Evolutionary conservation across 1,140 invertebrate genomes (phyloP).

Genomic region (Drosophila watanabei): DNA sequence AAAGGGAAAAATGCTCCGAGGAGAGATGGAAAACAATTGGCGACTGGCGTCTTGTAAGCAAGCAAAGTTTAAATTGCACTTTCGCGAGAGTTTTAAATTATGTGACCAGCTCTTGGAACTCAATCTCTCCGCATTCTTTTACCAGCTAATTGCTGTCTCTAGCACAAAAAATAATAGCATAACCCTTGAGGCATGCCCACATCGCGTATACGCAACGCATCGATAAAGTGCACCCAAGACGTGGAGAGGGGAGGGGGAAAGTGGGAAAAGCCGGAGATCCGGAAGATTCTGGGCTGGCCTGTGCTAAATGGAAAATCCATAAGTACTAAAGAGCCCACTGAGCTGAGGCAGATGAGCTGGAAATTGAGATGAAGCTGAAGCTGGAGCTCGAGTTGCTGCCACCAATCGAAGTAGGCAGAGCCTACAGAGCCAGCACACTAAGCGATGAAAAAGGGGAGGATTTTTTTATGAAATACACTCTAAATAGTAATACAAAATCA

Average conservation of each 20-base stretch:
- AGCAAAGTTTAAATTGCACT: slow-evolving; percentile 64
- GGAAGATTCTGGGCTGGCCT: slow-evolving; percentile 6
- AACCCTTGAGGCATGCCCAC: neutral
- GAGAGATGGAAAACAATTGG: slow-evolving; percentile 50
- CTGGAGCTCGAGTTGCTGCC: slow-evolving; percentile 12
- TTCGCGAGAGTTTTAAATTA: slow-evolving; percentile 62
- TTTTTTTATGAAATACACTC: neutral
- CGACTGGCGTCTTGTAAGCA: slow-evolving; percentile 32
- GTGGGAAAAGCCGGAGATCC: slow-evolving; percentile 14
- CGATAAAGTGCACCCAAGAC: slow-evolving; percentile 5
- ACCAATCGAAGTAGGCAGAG: slow-evolving; percentile 11
- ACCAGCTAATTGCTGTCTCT: slow-evolving; percentile 39
- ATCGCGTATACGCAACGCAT: slow-evolving; percentile 36
- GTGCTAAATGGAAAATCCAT: slow-evolving; percentile 46
- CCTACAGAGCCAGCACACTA: slow-evolving; percentile 5
- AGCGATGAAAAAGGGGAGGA: neutral
- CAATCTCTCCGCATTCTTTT: slow-evolving; percentile 32
- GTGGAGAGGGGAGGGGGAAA: neutral
- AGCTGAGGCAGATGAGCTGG: slow-evolving; percentile 33
- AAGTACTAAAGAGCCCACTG: slow-evolving; percentile 36
- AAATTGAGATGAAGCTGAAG: slow-evolving; percentile 18
- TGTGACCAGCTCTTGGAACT: slow-evolving; percentile 32
- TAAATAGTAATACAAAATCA: neutral
- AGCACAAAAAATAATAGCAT: neutral
- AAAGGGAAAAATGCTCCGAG: slow-evolving; percentile 4